Evolutionary conservation across 1,140 invertebrate species (phyloP), one percentile per base, ranked within the genome.

Genomic region (Drusus annulatus): DNA sequence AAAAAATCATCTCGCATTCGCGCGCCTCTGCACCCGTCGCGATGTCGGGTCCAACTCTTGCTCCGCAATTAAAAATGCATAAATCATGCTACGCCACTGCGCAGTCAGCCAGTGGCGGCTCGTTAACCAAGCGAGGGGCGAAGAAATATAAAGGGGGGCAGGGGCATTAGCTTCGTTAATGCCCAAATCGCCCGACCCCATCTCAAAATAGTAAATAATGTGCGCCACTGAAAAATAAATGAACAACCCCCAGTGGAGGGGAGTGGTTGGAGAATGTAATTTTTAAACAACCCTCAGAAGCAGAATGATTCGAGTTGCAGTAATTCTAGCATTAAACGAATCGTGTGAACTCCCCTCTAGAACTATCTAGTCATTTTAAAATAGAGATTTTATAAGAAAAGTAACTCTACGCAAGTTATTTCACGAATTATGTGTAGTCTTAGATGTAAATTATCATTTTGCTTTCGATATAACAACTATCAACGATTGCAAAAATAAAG

Each of bases 21-120:
- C 36, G 36, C 36, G 36, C 36, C 36, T 45, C 36, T 45, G 65
- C 51, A 16, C 65, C n/a, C 65, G 28, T 19, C 28, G 65, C 50
- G 13, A 28, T 51, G 21, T 13, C 50, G 51, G 19, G 21, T 28
- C 50, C 69, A 52, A 74, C 50, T 56, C 51, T 54, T 74, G 68
- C 65, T 23, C 19, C 31, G 81, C 79, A 83, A 83, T 83, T 83
- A 83, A 83, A 83, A 83, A 83, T 80, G 79, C 81, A 83, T 83
- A 83, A 83, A 83, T 83, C 81, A 83, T 79, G 76, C 56, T 54
- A 60, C 52, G 56, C 74, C 76, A 78, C 65, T 68, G 78, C 68
- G 78, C 78, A 78, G 75, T 45, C 81, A 31, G 58, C 21, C 75
- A 65, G 58, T 56, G 25, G 50, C 50, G 76, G 36, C 76, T 78